Evolutionary conservation across 2,797 vertebrate genomes (phyloP), one percentile per base, ranked within the genome.

Genomic region (Graptemys geographica): DNA sequence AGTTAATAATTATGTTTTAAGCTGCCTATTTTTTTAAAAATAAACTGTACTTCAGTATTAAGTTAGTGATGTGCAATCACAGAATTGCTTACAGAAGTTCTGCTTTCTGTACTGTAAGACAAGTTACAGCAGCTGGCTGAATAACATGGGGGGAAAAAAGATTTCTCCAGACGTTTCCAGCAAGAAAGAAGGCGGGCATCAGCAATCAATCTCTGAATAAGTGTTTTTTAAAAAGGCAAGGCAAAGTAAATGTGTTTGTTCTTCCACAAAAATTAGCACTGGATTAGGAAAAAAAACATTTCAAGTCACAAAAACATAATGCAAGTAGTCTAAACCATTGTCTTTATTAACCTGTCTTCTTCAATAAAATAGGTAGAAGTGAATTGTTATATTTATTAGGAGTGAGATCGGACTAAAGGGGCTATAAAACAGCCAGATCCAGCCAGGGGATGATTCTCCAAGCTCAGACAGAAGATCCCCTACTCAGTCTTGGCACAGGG

Each of bases 1-100:
- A 83, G 5, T 90, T 96, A 96, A 96, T 96, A 96, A 96, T 94
- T 97, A 95, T 37, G 56, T 79, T 96, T 95, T 87, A 97, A 96
- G 92, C 81, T 83, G 87, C 93, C 91, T 96, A 91, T 94, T 69
- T 96, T 92, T 78, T 89, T 52, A 18, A 0, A 84, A 94, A 89
- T 57, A 86, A 94, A 89, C 13, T 31, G 10, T 13, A 90, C 47
- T 94, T 94, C 56, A 83, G 74, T 85, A 78, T 90, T 84, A 94
- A 94, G 15, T 82, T 90, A 72, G 55, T 56, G 81, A 89, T 59
- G 37, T 79, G 59, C 62, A 87, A 69, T 96, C 78, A 84, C 79
- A 85, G 80, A 88, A 96, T 69, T 94, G 27, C 56, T 94, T n/a
- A 87, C 80, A 84, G 79, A 49, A 95, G 56, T 88, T 92, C 44